Evolutionary conservation across 2,888 invertebrate genomes (phyloP), one percentile per base, ranked within the genome.

Genomic region (Troides oblongomaculatus): DNA sequence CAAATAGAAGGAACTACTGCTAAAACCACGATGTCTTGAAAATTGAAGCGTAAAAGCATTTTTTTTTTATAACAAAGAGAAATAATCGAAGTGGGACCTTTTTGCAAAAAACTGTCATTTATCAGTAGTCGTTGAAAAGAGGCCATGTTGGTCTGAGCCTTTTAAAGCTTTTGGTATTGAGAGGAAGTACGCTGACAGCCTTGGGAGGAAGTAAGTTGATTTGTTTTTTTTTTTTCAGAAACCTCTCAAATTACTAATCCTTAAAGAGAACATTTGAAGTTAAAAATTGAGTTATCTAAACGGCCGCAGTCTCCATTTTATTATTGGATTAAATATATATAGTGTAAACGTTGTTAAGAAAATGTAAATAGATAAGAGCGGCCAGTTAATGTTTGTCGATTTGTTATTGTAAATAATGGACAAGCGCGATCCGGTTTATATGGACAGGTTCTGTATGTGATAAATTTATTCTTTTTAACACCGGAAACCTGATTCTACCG

Each of bases 311-410:
- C 17, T n/a, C 18, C 57, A 56, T 56, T 68, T 46, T 43, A n/a
- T 46, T 18, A 39, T 43, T 46, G 36, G 30, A 59, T 64, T 64
- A 64, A 60, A 68, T 62, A 69, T 64, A 64, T 53, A 46, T 61
- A 39, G 18, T 14, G 68, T 61, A 64, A 69, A 69, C 64, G 25
- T 64, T 64, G 60, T 69, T 69, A 69, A 69, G 64, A 69, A 64
- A 60, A 59, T 39, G 64, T 64, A 60, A 69, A 69, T 56, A 69
- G 69, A 69, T 61, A 64, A 64, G 50, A 46, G 46, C 14, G 46
- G 46, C 2, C 46, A 14, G 53, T 56, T 62, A 60, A 60, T 39
- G 60, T 46, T 46, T 64, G 50, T 62, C n/a, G 21, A 68, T 68
- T 62, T 62, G 43, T 62, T 39, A 62, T 36, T 46, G 46, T 39